phyloP scores from a whole-genome alignment of 2,888 invertebrate species.

The Oxystoma pomonae region DNA sequence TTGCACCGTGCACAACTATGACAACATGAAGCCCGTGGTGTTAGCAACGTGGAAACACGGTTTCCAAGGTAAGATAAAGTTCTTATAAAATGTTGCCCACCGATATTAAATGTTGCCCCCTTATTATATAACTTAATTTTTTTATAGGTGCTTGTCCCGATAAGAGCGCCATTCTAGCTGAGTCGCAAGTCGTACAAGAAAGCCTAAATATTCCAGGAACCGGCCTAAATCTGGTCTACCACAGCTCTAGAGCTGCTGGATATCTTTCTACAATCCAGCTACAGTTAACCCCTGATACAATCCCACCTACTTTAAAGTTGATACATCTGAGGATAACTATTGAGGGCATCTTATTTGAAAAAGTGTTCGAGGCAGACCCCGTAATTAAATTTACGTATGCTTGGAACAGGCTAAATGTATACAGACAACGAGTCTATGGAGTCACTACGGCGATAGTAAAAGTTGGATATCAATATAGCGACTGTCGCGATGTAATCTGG shows the following conservation, averaged over 20 bases:
- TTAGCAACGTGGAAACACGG: slow-evolving; percentile 93
- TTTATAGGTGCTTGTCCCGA: slow-evolving; percentile 75
- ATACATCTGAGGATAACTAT: slow-evolving; percentile 91
- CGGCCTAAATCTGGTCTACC: slow-evolving; percentile 92
- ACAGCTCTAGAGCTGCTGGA: slow-evolving; percentile 90
- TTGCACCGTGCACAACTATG: slow-evolving; percentile 86
- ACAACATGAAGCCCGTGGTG: slow-evolving; percentile 89
- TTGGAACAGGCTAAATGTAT: slow-evolving; percentile 96
- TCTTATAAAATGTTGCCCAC: no score
- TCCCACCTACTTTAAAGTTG: slow-evolving; percentile 75
- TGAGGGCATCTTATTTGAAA: slow-evolving; percentile 91
- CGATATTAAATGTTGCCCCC: neutral
- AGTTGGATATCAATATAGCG: slow-evolving; percentile 94
- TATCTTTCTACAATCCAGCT: slow-evolving; percentile 90
- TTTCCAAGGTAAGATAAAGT: slow-evolving; percentile 61
- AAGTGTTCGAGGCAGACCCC: slow-evolving; percentile 93
- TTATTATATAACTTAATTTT: neutral
- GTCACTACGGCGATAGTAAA: slow-evolving; percentile 91
- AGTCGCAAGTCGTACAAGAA: slow-evolving; percentile 93
- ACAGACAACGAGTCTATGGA: slow-evolving; percentile 94
- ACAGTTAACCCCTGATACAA: slow-evolving; percentile 80
- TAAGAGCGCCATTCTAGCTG: slow-evolving; percentile 83
- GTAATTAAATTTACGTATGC: slow-evolving; percentile 95
- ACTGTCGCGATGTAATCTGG: slow-evolving; percentile 92
- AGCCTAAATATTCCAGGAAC: slow-evolving; percentile 92